These are phyloP conservation scores for Napeogenes inachia DNA, from an alignment of 2,888 invertebrate genomes.

Conservation along the genomic window DNA sequence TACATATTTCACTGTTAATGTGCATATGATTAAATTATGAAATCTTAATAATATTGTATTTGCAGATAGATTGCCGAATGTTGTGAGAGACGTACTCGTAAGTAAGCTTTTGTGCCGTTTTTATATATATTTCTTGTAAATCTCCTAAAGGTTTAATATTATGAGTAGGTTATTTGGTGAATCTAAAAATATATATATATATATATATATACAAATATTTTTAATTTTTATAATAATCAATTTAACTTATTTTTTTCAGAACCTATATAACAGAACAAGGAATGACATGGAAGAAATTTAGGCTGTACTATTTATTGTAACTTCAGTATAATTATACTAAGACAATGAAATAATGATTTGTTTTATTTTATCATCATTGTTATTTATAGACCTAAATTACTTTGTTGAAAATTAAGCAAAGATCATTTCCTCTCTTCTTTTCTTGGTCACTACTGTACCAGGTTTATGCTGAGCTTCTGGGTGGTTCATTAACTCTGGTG, in stretches of 20 bases:
- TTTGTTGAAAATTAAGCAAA: conserved; percentile 81
- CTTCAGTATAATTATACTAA: conserved; percentile 25
- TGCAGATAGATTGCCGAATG: too few species aligned
- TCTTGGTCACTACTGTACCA: conserved; percentile 95
- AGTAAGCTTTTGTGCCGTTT: too few species aligned
- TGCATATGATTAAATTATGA: too few species aligned
- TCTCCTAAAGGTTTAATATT: too few species aligned
- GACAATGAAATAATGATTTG: conserved; percentile 20
- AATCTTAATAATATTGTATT: too few species aligned
- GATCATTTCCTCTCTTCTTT: conserved; percentile 95
- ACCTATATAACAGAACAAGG: conserved; percentile 6
- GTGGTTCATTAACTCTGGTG: conserved; percentile 97
- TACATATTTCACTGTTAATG: too few species aligned
- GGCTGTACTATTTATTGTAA: conserved; percentile 30
- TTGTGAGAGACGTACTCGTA: too few species aligned
- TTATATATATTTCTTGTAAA: too few species aligned
- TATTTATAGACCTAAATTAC: conserved; percentile 16
- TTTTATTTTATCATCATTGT: conserved; percentile 11
- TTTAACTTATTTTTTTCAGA: conserved; percentile 15
- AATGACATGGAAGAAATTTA: conserved; percentile 15
- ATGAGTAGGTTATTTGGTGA: background rate
- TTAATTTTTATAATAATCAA: background rate
- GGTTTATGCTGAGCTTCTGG: conserved; percentile 99
- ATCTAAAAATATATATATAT: background rate
- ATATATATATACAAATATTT: too few species aligned